phyloP scores from a whole-genome alignment of 1,140 invertebrate genomes.

The Leptoteleia sp. region DNA sequence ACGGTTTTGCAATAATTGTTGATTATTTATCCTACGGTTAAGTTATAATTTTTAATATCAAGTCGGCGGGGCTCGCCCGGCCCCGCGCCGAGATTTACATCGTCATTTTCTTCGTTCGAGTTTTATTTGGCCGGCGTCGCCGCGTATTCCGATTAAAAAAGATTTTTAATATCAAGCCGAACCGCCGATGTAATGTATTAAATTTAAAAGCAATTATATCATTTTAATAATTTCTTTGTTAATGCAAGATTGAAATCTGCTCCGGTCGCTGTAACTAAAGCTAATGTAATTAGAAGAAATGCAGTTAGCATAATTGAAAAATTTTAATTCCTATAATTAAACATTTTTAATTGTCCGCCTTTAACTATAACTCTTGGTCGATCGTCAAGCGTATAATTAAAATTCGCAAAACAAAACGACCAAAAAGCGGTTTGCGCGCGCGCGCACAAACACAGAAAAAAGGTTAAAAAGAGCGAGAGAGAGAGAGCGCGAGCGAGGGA shows the following conservation, averaged over 20 bases:
- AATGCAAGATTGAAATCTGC: constrained; percentile 53
- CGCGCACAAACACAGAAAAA: no score
- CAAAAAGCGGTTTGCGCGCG: neutral
- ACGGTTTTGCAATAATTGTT: constrained; percentile 59
- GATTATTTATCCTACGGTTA: constrained; percentile 61
- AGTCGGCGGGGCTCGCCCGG: constrained; percentile 8
- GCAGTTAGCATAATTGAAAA: constrained; percentile 56
- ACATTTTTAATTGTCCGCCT: constrained; percentile 50
- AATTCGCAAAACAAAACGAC: constrained; percentile 43
- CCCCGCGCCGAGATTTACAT: constrained; percentile 19
- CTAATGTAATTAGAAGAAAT: constrained; percentile 61
- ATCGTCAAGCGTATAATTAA: constrained; percentile 47
- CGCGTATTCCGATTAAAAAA: constrained; percentile 35
- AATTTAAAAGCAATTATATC: constrained; percentile 59
- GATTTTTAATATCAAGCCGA: constrained; percentile 42
- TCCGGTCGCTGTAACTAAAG: constrained; percentile 40
- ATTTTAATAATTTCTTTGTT: constrained; percentile 59
- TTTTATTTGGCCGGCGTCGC: constrained; percentile 37
- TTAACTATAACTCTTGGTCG: constrained; percentile 27
- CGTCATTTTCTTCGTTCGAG: constrained; percentile 39
- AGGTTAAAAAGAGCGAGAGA: neutral
- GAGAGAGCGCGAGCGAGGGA: no score
- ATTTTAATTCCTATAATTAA: constrained; percentile 59
- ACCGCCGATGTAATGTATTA: constrained; percentile 43
- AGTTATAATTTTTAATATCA: constrained; percentile 55